Evolutionary conservation across 2,797 vertebrate species (phyloP).

Genomic region (Xiphorhynchus erythropygius): DNA sequence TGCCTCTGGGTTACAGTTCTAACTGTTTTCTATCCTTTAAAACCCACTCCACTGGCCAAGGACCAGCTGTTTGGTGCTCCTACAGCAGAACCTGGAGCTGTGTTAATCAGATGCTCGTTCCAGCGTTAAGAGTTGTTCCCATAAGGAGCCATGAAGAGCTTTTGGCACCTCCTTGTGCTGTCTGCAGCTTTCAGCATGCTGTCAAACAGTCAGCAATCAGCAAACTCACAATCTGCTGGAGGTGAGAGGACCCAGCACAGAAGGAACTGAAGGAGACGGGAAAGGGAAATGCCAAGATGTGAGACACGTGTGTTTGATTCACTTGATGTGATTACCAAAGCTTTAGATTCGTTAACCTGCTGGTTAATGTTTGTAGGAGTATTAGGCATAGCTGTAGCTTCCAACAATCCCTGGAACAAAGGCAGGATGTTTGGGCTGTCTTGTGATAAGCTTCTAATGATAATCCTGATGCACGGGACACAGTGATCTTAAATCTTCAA

Average conservation of each 20-base stretch:
- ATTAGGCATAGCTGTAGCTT: neutral
- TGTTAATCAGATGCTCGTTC: neutral
- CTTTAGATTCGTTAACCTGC: neutral
- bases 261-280: neutral
- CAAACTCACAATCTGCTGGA: neutral
- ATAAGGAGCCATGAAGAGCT: neutral
- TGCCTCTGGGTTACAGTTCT: neutral
- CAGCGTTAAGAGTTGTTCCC: neutral
- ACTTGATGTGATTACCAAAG: neutral
- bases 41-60: neutral
- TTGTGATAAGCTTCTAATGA: constrained; percentile 15
- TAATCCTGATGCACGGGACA: neutral
- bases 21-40: neutral
- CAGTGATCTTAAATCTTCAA: neutral
- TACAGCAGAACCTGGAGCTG: neutral
- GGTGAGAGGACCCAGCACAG: neutral
- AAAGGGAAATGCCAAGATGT: constrained; percentile 3
- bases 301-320: neutral
- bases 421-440: constrained; percentile 33
- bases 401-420: constrained; percentile 6
- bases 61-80: neutral
- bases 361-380: neutral
- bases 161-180: constrained; percentile 18
- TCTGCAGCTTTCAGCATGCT: neutral
- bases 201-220: constrained; percentile 14